A percentile compares a stretch with the other conserved stretches of the same genome.
These are phyloP conservation scores for Limnephilus auricula DNA, from an alignment of 2,888 invertebrate genomes.

Conservation along the genomic window DNA sequence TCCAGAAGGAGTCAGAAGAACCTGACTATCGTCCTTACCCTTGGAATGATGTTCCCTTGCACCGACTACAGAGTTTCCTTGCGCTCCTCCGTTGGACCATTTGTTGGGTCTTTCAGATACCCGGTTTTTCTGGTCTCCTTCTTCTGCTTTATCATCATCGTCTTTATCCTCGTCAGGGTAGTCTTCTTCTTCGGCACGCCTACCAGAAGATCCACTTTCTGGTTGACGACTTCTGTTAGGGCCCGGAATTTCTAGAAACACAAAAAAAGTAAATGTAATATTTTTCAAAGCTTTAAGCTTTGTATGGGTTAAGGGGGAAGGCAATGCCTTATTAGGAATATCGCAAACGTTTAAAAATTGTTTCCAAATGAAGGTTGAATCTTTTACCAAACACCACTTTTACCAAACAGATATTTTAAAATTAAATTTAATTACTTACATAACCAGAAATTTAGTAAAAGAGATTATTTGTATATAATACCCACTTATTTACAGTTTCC, in stretches of 20 bases:
- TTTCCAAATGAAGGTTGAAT: not conserved
- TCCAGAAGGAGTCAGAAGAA: constrained; percentile 51
- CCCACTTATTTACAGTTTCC: no score
- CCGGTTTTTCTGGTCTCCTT: constrained; percentile 73
- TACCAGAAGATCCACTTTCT: constrained; percentile 74
- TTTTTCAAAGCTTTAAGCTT: constrained; percentile 29
- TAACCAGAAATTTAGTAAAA: no score
- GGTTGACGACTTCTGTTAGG: constrained; percentile 75
- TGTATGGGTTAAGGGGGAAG: not conserved
- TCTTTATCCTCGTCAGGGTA: constrained; percentile 74
- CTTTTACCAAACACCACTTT: not conserved
- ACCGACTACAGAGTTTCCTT: constrained; percentile 62
- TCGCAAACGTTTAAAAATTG: not conserved
- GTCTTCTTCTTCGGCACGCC: constrained; percentile 74
- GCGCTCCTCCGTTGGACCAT: constrained; percentile 74
- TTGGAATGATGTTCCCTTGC: constrained; percentile 55
- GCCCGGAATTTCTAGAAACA: constrained; percentile 75
- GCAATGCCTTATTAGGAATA: not conserved
- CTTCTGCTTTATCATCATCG: constrained; percentile 68
- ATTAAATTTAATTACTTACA: no score
- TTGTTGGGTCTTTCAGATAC: constrained; percentile 77
- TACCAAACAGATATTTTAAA: not conserved
- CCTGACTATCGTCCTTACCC: constrained; percentile 51
- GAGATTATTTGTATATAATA: no score
- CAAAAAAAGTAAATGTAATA: constrained; percentile 48